These are phyloP conservation scores for Urocolius indicus DNA, from an alignment of 2,113 vertebrate genomes.

Conservation along the genomic window DNA sequence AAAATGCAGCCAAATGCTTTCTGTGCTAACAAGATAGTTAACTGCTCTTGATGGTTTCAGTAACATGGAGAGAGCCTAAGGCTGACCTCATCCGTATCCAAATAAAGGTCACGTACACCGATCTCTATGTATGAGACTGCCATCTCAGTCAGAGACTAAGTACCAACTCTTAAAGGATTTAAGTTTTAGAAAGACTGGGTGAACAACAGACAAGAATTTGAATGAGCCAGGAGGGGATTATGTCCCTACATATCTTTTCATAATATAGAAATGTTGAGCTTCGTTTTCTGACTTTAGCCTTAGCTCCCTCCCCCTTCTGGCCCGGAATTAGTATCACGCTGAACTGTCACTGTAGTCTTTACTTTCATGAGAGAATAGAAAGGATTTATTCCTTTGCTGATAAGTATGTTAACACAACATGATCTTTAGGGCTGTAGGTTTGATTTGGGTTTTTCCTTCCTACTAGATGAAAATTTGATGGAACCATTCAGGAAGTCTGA, in stretches of 20 bases:
- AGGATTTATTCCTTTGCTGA: neutral
- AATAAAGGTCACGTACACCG: neutral
- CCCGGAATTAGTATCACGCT: neutral
- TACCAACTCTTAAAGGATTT: neutral
- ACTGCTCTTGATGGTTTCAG: neutral
- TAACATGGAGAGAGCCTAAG: neutral
- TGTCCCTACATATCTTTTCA: neutral
- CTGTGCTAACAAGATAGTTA: neutral
- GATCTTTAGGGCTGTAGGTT: neutral
- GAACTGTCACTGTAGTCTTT: neutral
- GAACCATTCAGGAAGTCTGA: neutral
- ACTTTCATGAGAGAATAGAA: neutral
- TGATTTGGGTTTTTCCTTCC: neutral
- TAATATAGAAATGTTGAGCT: neutral
- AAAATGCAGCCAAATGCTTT: neutral
- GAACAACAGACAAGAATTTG: neutral
- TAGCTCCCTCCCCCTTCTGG: neutral
- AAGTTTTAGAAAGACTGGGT: neutral
- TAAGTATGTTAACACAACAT: neutral
- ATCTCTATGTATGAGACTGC: neutral
- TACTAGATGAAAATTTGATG: neutral
- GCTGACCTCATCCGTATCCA: accelerated
- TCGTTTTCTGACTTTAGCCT: neutral
- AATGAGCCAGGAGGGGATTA: neutral
- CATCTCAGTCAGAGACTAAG: neutral